A percentile compares a stretch with the other conserved stretches of the same genome.
These are phyloP conservation scores for Chelon labrosus DNA, from an alignment of 2,797 vertebrate species.

Conservation along the genomic window DNA sequence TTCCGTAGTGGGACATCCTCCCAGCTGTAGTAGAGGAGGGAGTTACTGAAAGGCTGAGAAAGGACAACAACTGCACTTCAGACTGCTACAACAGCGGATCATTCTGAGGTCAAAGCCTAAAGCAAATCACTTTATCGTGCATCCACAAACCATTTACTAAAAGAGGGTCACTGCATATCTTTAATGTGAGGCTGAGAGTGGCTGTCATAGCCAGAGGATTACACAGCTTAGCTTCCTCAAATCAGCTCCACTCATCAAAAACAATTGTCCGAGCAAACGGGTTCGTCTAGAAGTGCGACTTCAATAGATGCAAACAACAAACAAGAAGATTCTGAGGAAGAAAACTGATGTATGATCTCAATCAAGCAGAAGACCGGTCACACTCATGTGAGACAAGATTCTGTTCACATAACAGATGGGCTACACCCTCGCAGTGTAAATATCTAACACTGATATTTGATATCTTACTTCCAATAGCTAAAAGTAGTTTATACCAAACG, in stretches of 20 bases:
- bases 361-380: constrained; percentile 18
- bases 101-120: constrained; percentile 43
- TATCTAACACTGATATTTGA: constrained; percentile 27
- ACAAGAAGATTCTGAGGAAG: constrained; percentile 12
- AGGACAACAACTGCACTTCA: constrained; percentile 35
- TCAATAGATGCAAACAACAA: constrained; percentile 44
- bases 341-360: constrained; percentile 32
- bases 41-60: constrained; percentile 48
- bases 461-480: background rate
- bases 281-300: constrained; percentile 14
- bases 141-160: background rate
- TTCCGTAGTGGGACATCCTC: constrained; percentile 82
- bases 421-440: constrained; percentile 37
- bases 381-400: constrained; percentile 37
- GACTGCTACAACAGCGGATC: constrained; percentile 38
- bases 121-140: constrained; percentile 17
- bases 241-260: constrained; percentile 50
- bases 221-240: constrained; percentile 21
- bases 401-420: constrained; percentile 32
- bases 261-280: constrained; percentile 32
- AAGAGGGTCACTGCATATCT: background rate
- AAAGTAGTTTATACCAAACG: background rate
- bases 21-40: constrained; percentile 54
- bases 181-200: constrained; percentile 11
- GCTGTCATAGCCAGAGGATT: constrained; percentile 8